Conservation (phyloP, 2,113 vertebrate genomes). For the Burhinus oedicnemus region DNA sequence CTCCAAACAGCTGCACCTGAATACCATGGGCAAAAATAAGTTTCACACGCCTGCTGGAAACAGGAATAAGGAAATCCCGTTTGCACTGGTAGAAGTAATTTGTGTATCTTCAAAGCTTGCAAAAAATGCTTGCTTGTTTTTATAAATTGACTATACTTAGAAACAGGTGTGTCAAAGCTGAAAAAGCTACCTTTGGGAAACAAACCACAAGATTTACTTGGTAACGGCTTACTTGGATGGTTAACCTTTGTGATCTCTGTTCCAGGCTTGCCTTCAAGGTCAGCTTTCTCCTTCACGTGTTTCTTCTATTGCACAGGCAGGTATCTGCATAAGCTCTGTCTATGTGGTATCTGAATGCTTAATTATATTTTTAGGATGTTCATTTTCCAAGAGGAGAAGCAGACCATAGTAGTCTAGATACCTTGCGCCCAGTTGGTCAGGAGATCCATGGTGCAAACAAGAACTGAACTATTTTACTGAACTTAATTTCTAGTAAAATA, state of each 20-base stretch:
- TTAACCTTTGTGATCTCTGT: not conserved
- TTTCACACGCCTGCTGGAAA: conserved; percentile 51
- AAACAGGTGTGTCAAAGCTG: not conserved
- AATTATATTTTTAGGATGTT: not conserved
- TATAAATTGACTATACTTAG: not conserved
- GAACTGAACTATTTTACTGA: not conserved
- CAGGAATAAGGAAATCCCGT: conserved; percentile 33
- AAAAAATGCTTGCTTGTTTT: not conserved
- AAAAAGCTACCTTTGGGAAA: not conserved
- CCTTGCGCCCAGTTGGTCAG: rapidly evolving
- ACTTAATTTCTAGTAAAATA: not conserved
- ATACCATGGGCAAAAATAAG: conserved; percentile 26
- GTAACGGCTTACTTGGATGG: not conserved
- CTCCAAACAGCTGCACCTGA: not conserved
- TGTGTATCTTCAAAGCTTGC: conserved; percentile 56
- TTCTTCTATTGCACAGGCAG: not conserved
- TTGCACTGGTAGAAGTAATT: conserved; percentile 25
- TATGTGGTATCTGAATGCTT: not conserved
- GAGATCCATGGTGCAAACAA: not conserved
- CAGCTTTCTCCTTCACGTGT: not conserved
- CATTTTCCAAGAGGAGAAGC: not conserved
- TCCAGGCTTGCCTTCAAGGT: not conserved
- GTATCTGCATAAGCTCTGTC: not conserved
- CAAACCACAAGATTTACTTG: not conserved
- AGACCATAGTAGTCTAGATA: not conserved